These are phyloP conservation scores for Fragum whitleyi DNA, from an alignment of 2,888 invertebrate genomes.

Conservation along the genomic window DNA sequence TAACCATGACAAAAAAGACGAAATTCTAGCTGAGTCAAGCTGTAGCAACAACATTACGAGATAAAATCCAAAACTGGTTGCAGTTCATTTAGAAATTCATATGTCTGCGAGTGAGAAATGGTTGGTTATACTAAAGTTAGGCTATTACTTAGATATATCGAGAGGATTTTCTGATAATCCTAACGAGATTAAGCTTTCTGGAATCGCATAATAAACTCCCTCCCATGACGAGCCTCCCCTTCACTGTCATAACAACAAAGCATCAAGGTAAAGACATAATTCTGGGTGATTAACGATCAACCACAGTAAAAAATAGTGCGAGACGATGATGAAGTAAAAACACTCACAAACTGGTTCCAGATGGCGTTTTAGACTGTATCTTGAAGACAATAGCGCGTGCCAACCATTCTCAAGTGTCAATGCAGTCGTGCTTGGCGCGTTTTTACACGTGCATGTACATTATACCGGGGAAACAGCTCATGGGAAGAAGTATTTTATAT, in stretches of 20 bases:
- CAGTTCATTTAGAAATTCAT: no score
- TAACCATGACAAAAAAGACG: no score
- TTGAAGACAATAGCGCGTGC: slow-evolving; percentile 28
- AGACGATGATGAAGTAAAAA: slow-evolving; percentile 9
- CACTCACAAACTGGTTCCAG: slow-evolving; percentile 13
- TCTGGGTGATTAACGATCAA: slow-evolving; percentile 17
- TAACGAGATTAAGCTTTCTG: no score
- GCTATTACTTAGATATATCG: no score
- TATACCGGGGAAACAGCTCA: background rate
- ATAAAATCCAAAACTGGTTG: no score
- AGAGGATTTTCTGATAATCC: no score
- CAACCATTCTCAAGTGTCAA: slow-evolving; percentile 19
- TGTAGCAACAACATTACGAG: no score
- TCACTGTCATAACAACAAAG: slow-evolving; percentile 27
- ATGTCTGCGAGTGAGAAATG: no score
- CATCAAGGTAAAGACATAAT: slow-evolving; percentile 26
- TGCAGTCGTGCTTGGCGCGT: background rate
- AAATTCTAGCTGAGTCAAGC: no score
- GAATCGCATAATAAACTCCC: background rate
- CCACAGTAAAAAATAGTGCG: background rate
- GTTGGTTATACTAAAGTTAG: no score
- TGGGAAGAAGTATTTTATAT: background rate
- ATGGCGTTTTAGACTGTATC: slow-evolving; percentile 24
- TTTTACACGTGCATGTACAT: slow-evolving; percentile 20
- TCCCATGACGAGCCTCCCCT: background rate